Conservation (phyloP, 2,797 vertebrate genomes). For the Xenops minutus region DNA sequence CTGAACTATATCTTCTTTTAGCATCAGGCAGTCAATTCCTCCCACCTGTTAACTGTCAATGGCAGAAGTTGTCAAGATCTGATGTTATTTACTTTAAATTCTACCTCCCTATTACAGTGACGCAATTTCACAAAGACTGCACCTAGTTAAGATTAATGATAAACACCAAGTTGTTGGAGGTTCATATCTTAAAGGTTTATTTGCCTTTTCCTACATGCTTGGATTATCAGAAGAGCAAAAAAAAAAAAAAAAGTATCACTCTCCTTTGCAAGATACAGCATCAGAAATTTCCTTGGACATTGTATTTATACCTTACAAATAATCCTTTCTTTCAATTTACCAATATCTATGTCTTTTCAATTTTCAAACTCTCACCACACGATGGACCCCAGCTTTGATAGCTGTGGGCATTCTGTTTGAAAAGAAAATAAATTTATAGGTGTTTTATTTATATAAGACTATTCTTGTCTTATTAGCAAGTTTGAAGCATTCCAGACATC, state of each 20-base stretch:
- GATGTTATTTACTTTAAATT: constrained; percentile 24
- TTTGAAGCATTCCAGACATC: not conserved
- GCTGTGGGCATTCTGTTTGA: not conserved
- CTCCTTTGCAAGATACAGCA: not conserved
- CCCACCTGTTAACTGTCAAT: not conserved
- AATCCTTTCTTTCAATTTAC: not conserved
- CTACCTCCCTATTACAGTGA: constrained; percentile 22
- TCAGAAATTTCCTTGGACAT: not conserved
- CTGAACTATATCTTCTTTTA: constrained; percentile 31
- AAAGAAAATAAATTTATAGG: not conserved
- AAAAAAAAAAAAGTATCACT: not conserved
- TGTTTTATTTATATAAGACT: not conserved
- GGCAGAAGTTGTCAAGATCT: constrained; percentile 23
- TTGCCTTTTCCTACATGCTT: not conserved
- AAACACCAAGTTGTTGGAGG: not conserved
- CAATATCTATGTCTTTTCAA: not conserved
- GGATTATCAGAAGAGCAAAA: not conserved
- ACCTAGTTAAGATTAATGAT: not conserved
- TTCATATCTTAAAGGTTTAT: not conserved
- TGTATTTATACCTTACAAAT: not conserved
- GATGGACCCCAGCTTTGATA: not conserved
- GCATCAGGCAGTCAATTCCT: constrained; percentile 27
- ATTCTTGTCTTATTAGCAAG: not conserved
- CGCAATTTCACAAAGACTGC: constrained; percentile 37
- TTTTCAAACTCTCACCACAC: not conserved